These are phyloP conservation scores for Nephotettix cincticeps DNA, from an alignment of 1,140 invertebrate genomes.

Conservation along the genomic window DNA sequence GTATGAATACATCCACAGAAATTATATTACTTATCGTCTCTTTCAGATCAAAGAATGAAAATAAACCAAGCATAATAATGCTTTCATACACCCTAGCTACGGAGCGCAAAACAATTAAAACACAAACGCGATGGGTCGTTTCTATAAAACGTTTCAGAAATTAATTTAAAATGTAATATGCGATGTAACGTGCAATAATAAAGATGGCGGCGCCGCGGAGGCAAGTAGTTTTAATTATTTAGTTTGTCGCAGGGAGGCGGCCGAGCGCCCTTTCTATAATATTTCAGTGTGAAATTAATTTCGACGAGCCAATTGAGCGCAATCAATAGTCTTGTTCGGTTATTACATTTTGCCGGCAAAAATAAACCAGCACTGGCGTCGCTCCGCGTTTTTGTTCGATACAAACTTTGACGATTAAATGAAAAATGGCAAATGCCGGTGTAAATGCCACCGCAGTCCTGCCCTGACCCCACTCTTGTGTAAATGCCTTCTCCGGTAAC, in stretches of 20 bases:
- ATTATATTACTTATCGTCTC: no score
- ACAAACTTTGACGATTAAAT: constrained; percentile 5
- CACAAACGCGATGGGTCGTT: no score
- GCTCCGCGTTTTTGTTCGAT: background rate
- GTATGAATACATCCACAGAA: no score
- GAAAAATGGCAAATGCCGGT: background rate
- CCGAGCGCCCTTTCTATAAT: background rate
- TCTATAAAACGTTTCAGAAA: no score
- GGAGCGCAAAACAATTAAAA: no score
- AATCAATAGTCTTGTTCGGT: constrained; percentile 9
- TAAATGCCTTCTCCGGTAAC: background rate
- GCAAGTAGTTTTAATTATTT: constrained; percentile 1
- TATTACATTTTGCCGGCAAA: constrained; percentile 3
- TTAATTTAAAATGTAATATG: no score
- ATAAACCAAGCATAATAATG: no score
- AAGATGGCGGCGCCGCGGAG: background rate
- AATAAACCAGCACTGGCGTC: background rate
- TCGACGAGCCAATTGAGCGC: constrained; percentile 2
- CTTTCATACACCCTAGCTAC: no score
- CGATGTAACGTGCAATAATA: no score
- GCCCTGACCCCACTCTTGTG: background rate
- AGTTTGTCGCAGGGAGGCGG: background rate
- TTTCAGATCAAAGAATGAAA: no score
- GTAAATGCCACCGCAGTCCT: background rate
- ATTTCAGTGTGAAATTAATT: constrained; percentile 4